Evolutionary conservation across 2,797 vertebrate genomes (phyloP), one percentile per base, ranked within the genome.

Genomic region (Balearica regulorum): DNA sequence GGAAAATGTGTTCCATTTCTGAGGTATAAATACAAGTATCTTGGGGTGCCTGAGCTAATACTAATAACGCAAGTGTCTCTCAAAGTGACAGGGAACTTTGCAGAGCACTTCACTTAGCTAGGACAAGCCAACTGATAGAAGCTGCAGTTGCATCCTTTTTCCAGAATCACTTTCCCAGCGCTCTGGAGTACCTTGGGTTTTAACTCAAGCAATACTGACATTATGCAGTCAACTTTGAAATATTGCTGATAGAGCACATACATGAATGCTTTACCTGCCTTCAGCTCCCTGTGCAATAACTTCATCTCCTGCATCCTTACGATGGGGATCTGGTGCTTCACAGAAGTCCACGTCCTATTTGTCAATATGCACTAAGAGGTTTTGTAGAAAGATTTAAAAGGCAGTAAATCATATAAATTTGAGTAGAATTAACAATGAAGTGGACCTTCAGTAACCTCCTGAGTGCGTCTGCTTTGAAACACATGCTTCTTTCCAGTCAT

Each of bases 41-140:
- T 22, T 21, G 83, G 44, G 31, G 61, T 33, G 48, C 25, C 53
- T 41, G 64, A 71, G 68, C 48, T 44, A 19, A 3, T 3, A 1
- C 1, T n/a, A 14, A 11, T 61, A 39, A 26, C 15, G 0, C 0
- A 0, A 28, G 14, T 4, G 22, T 68, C 24, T 37, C 13, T 35
- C 1, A 1, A 39, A 90, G 77, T 1, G 20, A 25, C 41, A 8
- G 48, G 75, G 68, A 41, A 1, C 48, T 18, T 7, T 39, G 16
- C 20, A 24, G 37, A 39, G 33, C 79, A 1, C 48, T 51, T 20
- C 19, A 5, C 11, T 10, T 76, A 24, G 12, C 51, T 65, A 87
- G 60, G 46, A 18, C 62, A 28, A 48, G 58, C 37, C 66, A 13
- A 0, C n/a, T 24, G 41, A 9, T 49, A 5, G 28, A 25, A 55